Evolutionary conservation across 1,140 invertebrate species (phyloP), one percentile per base, ranked within the genome.

Genomic region (Phocides pigmalion): DNA sequence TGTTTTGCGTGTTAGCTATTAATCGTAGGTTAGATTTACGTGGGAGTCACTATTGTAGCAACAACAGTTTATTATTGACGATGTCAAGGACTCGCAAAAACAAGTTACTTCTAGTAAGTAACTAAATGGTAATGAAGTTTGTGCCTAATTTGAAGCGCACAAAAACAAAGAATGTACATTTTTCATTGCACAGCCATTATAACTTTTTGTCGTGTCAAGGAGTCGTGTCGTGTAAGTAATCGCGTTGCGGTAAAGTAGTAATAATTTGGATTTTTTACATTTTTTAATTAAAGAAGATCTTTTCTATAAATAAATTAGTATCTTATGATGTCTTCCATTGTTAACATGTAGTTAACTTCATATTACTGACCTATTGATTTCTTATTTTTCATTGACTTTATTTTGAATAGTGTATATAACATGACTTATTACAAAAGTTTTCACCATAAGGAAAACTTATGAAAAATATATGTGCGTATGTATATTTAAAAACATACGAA

Each of bases 31-130:
- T 68, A 72, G 49, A 32, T 41, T 54, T 66, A 69, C 70, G 78
- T 81, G 76, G 78, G 76, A 74, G 64, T 54, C 37, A 37, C 69
- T 70, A 74, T 63, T 53, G 62, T 65, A 69, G 56, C 58, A 70
- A 47, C 69, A 47, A 51, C 69, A 42, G 68, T 72, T 44, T 76
- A 76, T 70, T 72, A 74, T 61, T 32, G 44, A 68, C 54, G 39
- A 68, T 74, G 67, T 72, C 77, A 80, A 75, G 72, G 74, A 73
- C 58, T 42, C 12, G 6, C 42, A 47, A 59, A 59, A 59, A 47
- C 42, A 37, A 47, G 41, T 19, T 59, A 16, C 16, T 41, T 54
- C 50, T 41, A 25, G 19, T 37, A 28, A 15, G 44, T 35, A 64
- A 73, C 62, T 64, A 42, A 69, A 68, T 53, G 32, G 42, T 64